Evolutionary conservation across 2,888 invertebrate genomes (phyloP).

Genomic region (Clanis bilineata): DNA sequence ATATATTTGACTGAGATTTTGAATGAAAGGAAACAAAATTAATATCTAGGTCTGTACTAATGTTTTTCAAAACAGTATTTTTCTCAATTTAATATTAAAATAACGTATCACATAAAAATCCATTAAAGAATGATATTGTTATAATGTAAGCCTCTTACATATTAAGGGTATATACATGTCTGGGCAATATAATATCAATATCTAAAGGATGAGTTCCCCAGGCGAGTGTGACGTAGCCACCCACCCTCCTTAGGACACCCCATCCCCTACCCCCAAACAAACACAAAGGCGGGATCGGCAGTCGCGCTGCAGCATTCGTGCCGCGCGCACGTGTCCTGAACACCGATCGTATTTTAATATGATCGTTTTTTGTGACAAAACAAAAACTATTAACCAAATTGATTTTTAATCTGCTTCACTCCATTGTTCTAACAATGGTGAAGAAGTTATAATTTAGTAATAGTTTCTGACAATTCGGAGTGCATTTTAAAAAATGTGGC

Average conservation of each 20-base stretch:
- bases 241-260: conserved; percentile 31
- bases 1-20: too few relatives aligned
- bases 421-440: neutral
- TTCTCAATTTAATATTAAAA: too few relatives aligned
- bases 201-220: conserved; percentile 38
- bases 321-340: conserved; percentile 48
- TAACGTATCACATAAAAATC: neutral
- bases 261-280: conserved; percentile 41
- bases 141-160: neutral
- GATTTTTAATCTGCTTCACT: neutral
- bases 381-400: neutral
- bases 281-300: conserved; percentile 50
- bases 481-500: conserved; percentile 80
- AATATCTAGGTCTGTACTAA: too few relatives aligned
- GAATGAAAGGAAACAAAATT: too few relatives aligned
- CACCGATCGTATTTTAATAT: neutral
- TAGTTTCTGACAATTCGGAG: conserved; percentile 15
- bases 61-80: too few relatives aligned
- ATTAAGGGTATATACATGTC: neutral
- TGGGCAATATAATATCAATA: conserved; percentile 39
- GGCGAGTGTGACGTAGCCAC: conserved; percentile 57
- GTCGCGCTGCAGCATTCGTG: conserved; percentile 70
- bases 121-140: neutral
- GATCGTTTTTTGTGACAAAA: conserved; percentile 9
- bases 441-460: conserved; percentile 2